Evolutionary conservation across 2,888 invertebrate genomes (phyloP).

Genomic region (Chrysolina americana): DNA sequence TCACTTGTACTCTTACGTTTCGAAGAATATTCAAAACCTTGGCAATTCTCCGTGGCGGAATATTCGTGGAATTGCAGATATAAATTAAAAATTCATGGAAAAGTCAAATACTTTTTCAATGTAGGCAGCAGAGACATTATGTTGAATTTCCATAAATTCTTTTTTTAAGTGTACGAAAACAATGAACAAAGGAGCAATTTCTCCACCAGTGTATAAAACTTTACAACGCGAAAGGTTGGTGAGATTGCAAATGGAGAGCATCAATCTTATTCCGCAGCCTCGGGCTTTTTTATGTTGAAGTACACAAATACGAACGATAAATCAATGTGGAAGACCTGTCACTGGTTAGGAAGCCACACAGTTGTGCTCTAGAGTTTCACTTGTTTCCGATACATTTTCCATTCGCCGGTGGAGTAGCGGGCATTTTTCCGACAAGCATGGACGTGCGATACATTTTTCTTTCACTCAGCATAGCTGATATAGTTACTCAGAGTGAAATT

Average conservation of each 20-base stretch:
- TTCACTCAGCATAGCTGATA: neutral
- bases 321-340: conserved; percentile 69
- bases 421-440: neutral
- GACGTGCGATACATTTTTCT: neutral
- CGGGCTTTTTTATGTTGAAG: conserved; percentile 64
- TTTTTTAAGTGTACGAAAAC: neutral
- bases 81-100: too few relatives aligned
- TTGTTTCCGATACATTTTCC: conserved; percentile 48
- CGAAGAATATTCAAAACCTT: too few relatives aligned
- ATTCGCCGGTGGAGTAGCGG: conserved; percentile 32
- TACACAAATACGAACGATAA: conserved; percentile 69
- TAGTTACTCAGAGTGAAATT: too few relatives aligned
- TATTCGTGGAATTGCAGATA: too few relatives aligned
- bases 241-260: conserved; percentile 65
- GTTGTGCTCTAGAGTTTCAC: conserved; percentile 51
- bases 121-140: too few relatives aligned
- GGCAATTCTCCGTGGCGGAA: too few relatives aligned
- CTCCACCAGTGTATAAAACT: conserved; percentile 27
- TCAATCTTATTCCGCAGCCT: conserved; percentile 66
- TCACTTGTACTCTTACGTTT: too few relatives aligned
- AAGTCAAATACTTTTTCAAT: too few relatives aligned
- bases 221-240: conserved; percentile 47
- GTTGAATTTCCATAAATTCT: neutral
- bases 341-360: conserved; percentile 61
- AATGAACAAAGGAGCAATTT: conserved; percentile 28